Conservation (phyloP, 2,888 invertebrate species). For the Caenorhabditis panamensis region DNA sequence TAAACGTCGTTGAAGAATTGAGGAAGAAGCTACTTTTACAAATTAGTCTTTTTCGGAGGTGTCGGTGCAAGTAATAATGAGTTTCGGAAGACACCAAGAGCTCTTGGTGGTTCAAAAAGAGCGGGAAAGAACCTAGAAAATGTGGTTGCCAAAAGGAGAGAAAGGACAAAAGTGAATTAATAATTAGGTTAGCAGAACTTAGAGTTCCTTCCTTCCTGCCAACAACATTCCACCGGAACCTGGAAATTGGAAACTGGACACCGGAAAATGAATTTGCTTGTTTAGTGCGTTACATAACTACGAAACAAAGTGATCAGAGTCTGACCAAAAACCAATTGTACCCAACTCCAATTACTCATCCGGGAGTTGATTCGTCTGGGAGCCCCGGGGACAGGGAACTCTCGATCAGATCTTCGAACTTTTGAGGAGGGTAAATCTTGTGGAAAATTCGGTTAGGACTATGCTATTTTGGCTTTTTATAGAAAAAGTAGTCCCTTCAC, state of each 20-base stretch:
- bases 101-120: slow-evolving; percentile 15
- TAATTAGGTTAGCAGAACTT: slow-evolving; percentile 31
- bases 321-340: slow-evolving; percentile 27
- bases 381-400: slow-evolving; percentile 11
- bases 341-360: slow-evolving; percentile 9
- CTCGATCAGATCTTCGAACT: slow-evolving; percentile 21
- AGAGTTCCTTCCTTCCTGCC: slow-evolving; percentile 10
- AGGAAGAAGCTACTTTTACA: slow-evolving; percentile 18
- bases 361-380: slow-evolving; percentile 35
- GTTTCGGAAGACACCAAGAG: slow-evolving; percentile 5
- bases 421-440: not conserved
- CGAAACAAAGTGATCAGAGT: slow-evolving; percentile 9
- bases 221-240: not conserved
- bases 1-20: slow-evolving; percentile 36
- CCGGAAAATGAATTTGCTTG: not conserved
- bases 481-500: not conserved
- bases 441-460: slow-evolving; percentile 17
- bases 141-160: slow-evolving; percentile 12
- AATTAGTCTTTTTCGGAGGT: slow-evolving; percentile 32
- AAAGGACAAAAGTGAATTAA: slow-evolving; percentile 21
- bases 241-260: not conserved
- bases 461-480: slow-evolving; percentile 19
- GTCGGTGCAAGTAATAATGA: not conserved
- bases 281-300: slow-evolving; percentile 6
- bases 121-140: slow-evolving; percentile 1